These are phyloP conservation scores for Selenia dentaria DNA, from an alignment of 2,888 invertebrate species.

Conservation along the genomic window DNA sequence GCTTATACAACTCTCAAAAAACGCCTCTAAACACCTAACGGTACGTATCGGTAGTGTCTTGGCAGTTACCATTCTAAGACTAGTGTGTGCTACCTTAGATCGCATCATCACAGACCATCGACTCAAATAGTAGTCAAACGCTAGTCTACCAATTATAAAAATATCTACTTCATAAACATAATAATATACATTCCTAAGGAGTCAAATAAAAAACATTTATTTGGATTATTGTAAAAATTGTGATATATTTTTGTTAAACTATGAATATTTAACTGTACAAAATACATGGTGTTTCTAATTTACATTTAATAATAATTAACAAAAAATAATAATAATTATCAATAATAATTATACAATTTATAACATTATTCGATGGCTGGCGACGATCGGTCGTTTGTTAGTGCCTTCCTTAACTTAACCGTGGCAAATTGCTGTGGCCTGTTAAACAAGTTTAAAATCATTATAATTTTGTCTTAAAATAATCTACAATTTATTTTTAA, in stretches of 20 bases:
- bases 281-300: slow-evolving; percentile 81
- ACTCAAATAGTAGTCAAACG: too few relatives aligned
- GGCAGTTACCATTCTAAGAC: too few relatives aligned
- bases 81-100: too few relatives aligned
- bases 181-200: background rate
- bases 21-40: too few relatives aligned
- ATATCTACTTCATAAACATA: too few relatives aligned
- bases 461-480: too few relatives aligned
- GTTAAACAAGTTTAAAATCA: slow-evolving; percentile 73
- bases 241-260: slow-evolving; percentile 85
- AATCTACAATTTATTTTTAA: too few relatives aligned
- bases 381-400: slow-evolving; percentile 94
- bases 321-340: slow-evolving; percentile 58
- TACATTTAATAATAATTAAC: slow-evolving; percentile 80
- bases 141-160: too few relatives aligned
- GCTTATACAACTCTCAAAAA: too few relatives aligned
- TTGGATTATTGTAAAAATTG: slow-evolving; percentile 78
- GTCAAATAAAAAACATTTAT: slow-evolving; percentile 53
- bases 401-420: slow-evolving; percentile 94
- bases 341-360: slow-evolving; percentile 52
- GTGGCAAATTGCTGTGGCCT: slow-evolving; percentile 95
- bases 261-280: slow-evolving; percentile 85
- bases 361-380: slow-evolving; percentile 87
- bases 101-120: too few relatives aligned
- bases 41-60: too few relatives aligned